phyloP scores from a whole-genome alignment of 1,140 invertebrate genomes.

The Bombus soroeensis region DNA sequence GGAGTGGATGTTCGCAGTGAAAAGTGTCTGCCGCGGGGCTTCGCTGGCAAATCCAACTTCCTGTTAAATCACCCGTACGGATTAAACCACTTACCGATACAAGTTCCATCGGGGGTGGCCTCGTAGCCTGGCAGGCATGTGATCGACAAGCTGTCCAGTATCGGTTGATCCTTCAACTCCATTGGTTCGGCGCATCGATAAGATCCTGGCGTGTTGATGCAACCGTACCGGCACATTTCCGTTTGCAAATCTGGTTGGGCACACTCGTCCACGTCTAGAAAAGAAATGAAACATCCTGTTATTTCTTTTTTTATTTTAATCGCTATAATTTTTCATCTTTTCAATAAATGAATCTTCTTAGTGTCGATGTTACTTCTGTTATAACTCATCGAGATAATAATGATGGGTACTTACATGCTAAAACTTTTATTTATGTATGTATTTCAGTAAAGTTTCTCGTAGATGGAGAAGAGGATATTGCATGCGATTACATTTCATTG shows the following conservation, averaged over 20 bases:
- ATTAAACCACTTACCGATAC: conserved; percentile 75
- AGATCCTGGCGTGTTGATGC: conserved; percentile 83
- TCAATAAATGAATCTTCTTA: neutral
- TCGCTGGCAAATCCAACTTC: conserved; percentile 4
- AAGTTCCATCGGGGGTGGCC: conserved; percentile 68
- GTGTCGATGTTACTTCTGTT: neutral
- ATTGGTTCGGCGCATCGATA: conserved; percentile 77
- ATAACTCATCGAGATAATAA: neutral
- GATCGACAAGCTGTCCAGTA: conserved; percentile 64
- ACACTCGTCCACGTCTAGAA: conserved; percentile 86
- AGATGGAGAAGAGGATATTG: neutral
- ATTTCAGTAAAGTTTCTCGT: neutral
- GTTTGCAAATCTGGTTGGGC: conserved; percentile 80
- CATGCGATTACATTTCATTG: neutral
- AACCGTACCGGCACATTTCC: conserved; percentile 81
- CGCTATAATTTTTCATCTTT: neutral
- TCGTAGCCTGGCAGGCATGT: conserved; percentile 76
- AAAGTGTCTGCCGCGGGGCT: neutral
- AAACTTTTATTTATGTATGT: neutral
- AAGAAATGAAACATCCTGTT: neutral
- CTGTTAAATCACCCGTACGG: conserved; percentile 31
- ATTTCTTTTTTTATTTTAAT: neutral
- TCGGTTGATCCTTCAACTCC: conserved; percentile 74
- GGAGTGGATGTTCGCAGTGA: neutral
- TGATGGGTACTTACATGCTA: neutral